These are phyloP conservation scores for Papilio xuthus DNA, from an alignment of 1,140 invertebrate species.

Conservation along the genomic window DNA sequence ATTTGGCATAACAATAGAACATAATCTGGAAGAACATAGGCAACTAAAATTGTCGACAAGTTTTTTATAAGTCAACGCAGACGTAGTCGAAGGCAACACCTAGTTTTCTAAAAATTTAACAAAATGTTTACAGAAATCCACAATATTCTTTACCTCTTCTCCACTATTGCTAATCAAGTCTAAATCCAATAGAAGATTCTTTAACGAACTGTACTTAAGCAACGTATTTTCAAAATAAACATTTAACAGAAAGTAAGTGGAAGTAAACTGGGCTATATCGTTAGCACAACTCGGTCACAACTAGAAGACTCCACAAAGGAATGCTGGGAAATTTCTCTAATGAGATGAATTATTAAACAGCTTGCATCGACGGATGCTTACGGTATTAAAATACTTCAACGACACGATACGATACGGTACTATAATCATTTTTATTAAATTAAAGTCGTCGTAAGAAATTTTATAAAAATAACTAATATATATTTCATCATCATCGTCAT, in stretches of 20 bases:
- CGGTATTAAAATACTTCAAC: slow-evolving; percentile 41
- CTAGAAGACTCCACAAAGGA: slow-evolving; percentile 62
- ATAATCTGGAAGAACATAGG: too few species aligned
- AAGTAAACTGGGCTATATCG: slow-evolving; percentile 70
- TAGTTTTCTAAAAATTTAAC: neutral
- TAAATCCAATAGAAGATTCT: slow-evolving; percentile 15
- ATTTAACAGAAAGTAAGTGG: slow-evolving; percentile 46
- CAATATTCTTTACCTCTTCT: neutral
- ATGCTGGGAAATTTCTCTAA: slow-evolving; percentile 69
- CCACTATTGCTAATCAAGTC: slow-evolving; percentile 20
- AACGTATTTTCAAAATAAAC: slow-evolving; percentile 64
- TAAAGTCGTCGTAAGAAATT: neutral
- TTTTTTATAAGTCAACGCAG: too few species aligned
- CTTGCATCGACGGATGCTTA: slow-evolving; percentile 46
- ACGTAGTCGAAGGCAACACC: too few species aligned
- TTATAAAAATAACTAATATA: too few species aligned
- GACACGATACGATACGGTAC: neutral
- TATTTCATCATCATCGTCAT: too few species aligned
- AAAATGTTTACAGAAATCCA: neutral
- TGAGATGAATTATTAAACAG: slow-evolving; percentile 77
- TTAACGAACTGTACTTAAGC: neutral
- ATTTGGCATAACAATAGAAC: too few species aligned
- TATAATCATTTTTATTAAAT: neutral
- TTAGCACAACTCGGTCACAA: slow-evolving; percentile 50
- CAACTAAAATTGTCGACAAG: too few species aligned